Percentiles rank a stretch among this genome's conserved stretches.
Evolutionary conservation across 2,797 vertebrate species (phyloP).

Genomic region (Platalea minor): DNA sequence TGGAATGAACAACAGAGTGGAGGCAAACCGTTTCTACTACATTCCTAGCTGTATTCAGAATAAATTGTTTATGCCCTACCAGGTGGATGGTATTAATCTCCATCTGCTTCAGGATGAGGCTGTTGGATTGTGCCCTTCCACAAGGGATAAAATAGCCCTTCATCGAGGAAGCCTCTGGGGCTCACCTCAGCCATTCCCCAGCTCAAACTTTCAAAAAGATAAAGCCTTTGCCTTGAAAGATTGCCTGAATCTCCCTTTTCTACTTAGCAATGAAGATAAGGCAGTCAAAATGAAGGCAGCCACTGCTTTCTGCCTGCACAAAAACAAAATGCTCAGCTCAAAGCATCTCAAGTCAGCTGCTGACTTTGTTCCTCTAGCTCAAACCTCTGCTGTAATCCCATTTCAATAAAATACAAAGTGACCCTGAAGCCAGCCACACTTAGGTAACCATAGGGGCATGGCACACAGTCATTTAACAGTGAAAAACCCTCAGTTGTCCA

Average conservation of each 20-base stretch:
- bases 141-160: not conserved
- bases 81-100: not conserved
- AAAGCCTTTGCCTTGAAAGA: not conserved
- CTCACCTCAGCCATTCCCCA: not conserved
- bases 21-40: not conserved
- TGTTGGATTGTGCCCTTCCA: not conserved
- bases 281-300: not conserved
- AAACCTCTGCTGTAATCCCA: not conserved
- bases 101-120: not conserved
- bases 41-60: not conserved
- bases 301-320: not conserved
- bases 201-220: not conserved
- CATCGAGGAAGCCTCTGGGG: not conserved
- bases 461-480: not conserved
- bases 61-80: not conserved
- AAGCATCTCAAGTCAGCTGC: not conserved
- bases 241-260: not conserved
- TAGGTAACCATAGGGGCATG: too few relatives aligned
- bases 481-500: not conserved
- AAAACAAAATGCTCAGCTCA: not conserved
- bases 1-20: not conserved
- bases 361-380: not conserved
- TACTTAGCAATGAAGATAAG: not conserved
- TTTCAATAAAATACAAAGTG: not conserved
- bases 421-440: not conserved